Percentiles rank a stretch among this genome's conserved stretches.
phyloP scores from a whole-genome alignment of 1,140 invertebrate genomes.

The Colletes latitarsis region DNA sequence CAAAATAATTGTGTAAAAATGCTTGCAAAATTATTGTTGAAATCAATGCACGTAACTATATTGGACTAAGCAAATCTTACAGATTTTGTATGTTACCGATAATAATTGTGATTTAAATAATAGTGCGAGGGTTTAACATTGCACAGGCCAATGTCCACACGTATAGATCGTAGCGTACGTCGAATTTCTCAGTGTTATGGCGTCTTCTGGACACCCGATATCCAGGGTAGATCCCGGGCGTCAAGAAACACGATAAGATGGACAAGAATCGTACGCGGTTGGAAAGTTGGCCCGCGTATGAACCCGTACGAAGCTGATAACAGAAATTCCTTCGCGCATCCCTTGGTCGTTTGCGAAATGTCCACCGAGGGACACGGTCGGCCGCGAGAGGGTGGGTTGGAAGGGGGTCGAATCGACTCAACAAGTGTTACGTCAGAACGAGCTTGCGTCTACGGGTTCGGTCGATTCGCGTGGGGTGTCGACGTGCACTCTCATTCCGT shows the following conservation, averaged over 20 bases:
- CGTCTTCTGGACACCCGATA: not conserved
- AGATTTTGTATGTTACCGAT: too few species aligned
- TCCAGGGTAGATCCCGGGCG: not conserved
- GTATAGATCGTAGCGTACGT: too few species aligned
- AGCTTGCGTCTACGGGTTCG: constrained; percentile 53
- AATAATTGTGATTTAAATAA: too few species aligned
- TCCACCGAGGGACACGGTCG: constrained; percentile 49
- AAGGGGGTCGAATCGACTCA: constrained; percentile 55
- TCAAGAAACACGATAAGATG: not conserved
- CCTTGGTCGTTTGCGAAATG: constrained; percentile 47
- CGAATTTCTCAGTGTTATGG: too few species aligned
- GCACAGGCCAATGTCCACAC: too few species aligned
- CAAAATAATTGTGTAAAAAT: too few species aligned
- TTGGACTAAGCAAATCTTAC: too few species aligned
- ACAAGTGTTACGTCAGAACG: constrained; percentile 72
- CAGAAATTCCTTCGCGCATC: constrained; percentile 35
- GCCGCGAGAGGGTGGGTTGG: constrained; percentile 29
- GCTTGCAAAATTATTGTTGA: too few species aligned
- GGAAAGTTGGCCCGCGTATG: not conserved
- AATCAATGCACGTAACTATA: too few species aligned
- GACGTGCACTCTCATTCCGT: constrained; percentile 50
- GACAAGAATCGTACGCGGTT: not conserved
- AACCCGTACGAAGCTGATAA: constrained; percentile 13
- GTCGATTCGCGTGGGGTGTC: constrained; percentile 54
- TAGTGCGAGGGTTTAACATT: too few species aligned